These are phyloP conservation scores for Tromatobia lineatoria DNA, from an alignment of 2,888 invertebrate species.

Conservation along the genomic window DNA sequence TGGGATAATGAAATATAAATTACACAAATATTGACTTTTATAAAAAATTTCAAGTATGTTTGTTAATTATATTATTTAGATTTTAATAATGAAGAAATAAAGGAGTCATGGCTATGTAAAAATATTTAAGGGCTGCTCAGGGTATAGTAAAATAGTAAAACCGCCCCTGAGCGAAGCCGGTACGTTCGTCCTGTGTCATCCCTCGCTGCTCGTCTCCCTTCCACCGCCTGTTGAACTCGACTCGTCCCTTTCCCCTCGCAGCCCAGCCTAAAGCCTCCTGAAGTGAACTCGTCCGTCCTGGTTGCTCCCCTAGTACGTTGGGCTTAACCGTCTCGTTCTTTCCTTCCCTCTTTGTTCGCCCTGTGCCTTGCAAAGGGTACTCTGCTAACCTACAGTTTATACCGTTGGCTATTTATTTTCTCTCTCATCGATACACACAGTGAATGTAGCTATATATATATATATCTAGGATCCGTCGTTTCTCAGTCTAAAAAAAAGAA, in stretches of 20 bases:
- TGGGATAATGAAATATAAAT: background rate
- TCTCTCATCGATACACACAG: slow-evolving; percentile 10
- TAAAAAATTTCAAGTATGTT: background rate
- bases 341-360: slow-evolving; percentile 18
- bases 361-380: slow-evolving; percentile 49
- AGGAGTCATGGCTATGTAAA: background rate
- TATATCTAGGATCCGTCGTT: slow-evolving; percentile 46
- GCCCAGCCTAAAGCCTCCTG: slow-evolving; percentile 35
- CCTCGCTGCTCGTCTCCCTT: slow-evolving; percentile 53
- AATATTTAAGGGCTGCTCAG: background rate
- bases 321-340: slow-evolving; percentile 35
- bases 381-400: slow-evolving; percentile 56
- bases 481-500: slow-evolving; percentile 39
- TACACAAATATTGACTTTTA: no score
- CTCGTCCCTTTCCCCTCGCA: slow-evolving; percentile 11
- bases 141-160: background rate
- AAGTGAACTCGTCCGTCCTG: slow-evolving; percentile 46
- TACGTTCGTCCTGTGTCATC: slow-evolving; percentile 62
- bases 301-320: slow-evolving; percentile 33
- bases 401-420: slow-evolving; percentile 47
- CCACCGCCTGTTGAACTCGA: slow-evolving; percentile 53
- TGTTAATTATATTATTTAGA: background rate
- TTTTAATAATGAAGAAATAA: background rate
- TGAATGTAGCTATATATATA: slow-evolving; percentile 3
- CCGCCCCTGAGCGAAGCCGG: slow-evolving; percentile 56